Base-by-base conservation (phyloP, 2,888 invertebrate genomes). In the Diachrysia chrysitis region DNA sequence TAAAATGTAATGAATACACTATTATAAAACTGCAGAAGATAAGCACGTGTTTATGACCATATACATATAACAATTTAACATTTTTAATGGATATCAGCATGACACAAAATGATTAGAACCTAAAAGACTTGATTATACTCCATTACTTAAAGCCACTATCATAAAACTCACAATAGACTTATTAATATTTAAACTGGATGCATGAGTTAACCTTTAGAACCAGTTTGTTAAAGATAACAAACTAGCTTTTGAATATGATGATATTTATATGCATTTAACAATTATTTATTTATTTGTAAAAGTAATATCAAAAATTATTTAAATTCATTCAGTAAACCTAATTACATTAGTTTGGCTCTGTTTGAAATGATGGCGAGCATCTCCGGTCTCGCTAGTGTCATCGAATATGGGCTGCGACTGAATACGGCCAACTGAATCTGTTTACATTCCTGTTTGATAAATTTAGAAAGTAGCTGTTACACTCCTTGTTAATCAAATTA, bases 191-290 rank as follows among this genome's bases (percentile, higher is more conserved):
- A 59, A 69, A 17, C 21, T 35, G n/a, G 2, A 55, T 32, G 21
- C 19, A 60, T 32, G 32, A 17, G 16, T 12, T 60, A 29, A 32
- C 55, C 29, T 66, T 42, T 37, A 37, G 56, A 67, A 56, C 58
- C 12, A n/a, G 59, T 67, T 63, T 48, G 14, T 19, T 58, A n/a
- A n/a, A n/a, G n/a, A n/a, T n/a, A n/a, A n/a, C n/a, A 66, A 53
- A 17, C 19, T 35, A 57, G 6, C 17, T 29, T 51, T 19, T 17
- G 29, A 37, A n/a, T 37, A 17, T n/a, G 21, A 42, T 58, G 32
- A 7, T 32, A 63, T 35, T 58, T 58, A 14, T 51, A 53, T 51
- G 14, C 23, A n/a, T 29, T 51, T 37, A 10, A 1, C 4, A 9
- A 5, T 42, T 9, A 21, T 58, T 42, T 42, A 42, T 37, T 42